Base-by-base conservation (phyloP, 2,113 vertebrate genomes). In the Ancistrus triradiatus region DNA sequence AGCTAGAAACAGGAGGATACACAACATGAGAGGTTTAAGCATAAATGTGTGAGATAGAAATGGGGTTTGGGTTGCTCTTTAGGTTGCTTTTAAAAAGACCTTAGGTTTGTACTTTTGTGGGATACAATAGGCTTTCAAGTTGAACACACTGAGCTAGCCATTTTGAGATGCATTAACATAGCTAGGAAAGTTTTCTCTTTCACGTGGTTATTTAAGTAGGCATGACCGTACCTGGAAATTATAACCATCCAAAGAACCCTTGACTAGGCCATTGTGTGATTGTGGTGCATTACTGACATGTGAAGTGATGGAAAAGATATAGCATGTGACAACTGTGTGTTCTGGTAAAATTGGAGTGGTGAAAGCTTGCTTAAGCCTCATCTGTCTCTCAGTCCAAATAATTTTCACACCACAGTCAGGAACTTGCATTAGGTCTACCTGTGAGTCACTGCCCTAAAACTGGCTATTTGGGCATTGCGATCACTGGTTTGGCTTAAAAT, bases 301-400 rank as follows among this genome's bases (percentile, higher is more conserved):
- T 47, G 27, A 33, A 4, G 11, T 21, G 14, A 52, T 33, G 28
- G 18, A 21, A 33, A 53, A 35, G 11, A n/a, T 55, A 43, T 13
- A 11, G 35, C 43, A 56, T 66, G 52, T 57, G 63, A 66, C 31
- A n/a, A n/a, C 6, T 17, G 25, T 44, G 6, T 2, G 18, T 10
- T 13, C 52, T 48, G 27, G 18, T 8, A 40, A 15, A 47, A 46
- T 66, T 52, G 9, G 38, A 24, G 9, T 21, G 63, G n/a, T 56
- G 52, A 57, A 57, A 38, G 31, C 10, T 27, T 47, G 25, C 37
- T 52, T 53, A 42, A 52, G 37, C 17, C 7, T 40, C 19, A 7
- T 19, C 17, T 19, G 22, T 25, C 13, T 40, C 37, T 24, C 37
- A 24, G 6, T 57, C 35, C 9, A 37, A 15, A 50, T 15, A 15